Evolutionary conservation across 2,888 invertebrate genomes (phyloP).

Genomic region (Eupithecia abbreviata): DNA sequence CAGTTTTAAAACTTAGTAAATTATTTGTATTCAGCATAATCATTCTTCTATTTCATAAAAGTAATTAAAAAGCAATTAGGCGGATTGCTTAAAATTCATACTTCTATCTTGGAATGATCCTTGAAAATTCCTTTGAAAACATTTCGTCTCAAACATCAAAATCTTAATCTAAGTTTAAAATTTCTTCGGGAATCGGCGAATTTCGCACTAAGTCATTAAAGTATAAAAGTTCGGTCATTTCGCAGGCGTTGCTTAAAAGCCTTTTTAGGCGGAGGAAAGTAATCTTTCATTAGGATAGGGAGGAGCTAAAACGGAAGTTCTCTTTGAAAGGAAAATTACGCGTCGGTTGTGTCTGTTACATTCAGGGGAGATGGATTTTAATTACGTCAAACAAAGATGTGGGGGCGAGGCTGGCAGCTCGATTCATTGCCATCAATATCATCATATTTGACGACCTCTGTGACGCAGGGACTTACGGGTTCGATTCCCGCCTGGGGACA

Average conservation of each 20-base stretch:
- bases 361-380: conserved; percentile 80
- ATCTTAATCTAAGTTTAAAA: conserved; percentile 84
- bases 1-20: neutral
- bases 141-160: conserved; percentile 77
- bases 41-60: conserved; percentile 58
- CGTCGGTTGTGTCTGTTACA: conserved; percentile 76
- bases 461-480: too few species aligned
- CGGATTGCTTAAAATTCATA: conserved; percentile 79
- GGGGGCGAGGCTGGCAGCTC: conserved; percentile 61
- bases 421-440: conserved; percentile 54
- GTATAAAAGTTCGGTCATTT: conserved; percentile 84
- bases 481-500: too few species aligned
- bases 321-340: conserved; percentile 83
- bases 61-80: conserved; percentile 83
- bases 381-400: conserved; percentile 81
- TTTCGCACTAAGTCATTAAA: conserved; percentile 84
- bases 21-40: conserved; percentile 24
- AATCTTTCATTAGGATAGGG: conserved; percentile 83
- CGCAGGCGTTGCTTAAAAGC: conserved; percentile 83
- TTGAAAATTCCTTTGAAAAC: conserved; percentile 70
- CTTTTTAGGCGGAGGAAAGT: conserved; percentile 83
- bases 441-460: conserved; percentile 5
- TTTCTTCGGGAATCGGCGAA: conserved; percentile 82
- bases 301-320: conserved; percentile 83
- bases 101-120: conserved; percentile 69